phyloP scores from a whole-genome alignment of 2,888 invertebrate genomes.

The Biston betularia region DNA sequence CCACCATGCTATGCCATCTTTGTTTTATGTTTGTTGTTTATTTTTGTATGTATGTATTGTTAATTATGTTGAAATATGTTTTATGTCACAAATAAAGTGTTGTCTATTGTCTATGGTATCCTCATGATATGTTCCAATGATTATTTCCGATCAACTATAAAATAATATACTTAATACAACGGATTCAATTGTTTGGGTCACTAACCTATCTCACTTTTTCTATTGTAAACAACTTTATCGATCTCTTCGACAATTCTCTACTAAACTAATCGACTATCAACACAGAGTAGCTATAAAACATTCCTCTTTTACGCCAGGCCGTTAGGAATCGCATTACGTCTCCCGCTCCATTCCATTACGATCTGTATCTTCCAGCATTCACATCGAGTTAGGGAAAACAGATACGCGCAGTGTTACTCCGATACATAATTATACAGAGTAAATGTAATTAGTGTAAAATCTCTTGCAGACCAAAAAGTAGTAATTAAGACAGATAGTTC shows the following conservation, averaged over 20 bases:
- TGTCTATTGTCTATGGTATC: too few relatives aligned
- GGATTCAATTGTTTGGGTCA: too few relatives aligned
- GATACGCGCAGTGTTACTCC: not conserved
- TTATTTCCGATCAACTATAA: not conserved
- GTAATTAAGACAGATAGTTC: too few relatives aligned
- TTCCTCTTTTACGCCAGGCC: constrained; percentile 10
- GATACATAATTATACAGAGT: not conserved
- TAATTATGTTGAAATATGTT: too few relatives aligned
- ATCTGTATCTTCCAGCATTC: constrained; percentile 34
- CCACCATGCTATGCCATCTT: too few relatives aligned
- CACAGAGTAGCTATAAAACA: constrained; percentile 12
- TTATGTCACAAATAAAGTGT: too few relatives aligned
- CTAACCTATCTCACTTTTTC: not conserved
- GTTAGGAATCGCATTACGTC: constrained; percentile 30
- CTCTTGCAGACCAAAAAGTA: too few relatives aligned
- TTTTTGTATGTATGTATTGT: too few relatives aligned
- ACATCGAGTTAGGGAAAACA: constrained; percentile 14
- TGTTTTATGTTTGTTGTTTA: too few relatives aligned
- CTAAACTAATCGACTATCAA: constrained; percentile 13
- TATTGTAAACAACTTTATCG: constrained; percentile 17
- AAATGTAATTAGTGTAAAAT: too few relatives aligned
- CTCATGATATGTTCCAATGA: not conserved
- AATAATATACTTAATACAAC: too few relatives aligned
- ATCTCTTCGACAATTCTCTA: not conserved
- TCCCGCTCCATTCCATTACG: constrained; percentile 28